Conservation (phyloP, 2,888 invertebrate species). For the Xestoiulus laeticollis region DNA sequence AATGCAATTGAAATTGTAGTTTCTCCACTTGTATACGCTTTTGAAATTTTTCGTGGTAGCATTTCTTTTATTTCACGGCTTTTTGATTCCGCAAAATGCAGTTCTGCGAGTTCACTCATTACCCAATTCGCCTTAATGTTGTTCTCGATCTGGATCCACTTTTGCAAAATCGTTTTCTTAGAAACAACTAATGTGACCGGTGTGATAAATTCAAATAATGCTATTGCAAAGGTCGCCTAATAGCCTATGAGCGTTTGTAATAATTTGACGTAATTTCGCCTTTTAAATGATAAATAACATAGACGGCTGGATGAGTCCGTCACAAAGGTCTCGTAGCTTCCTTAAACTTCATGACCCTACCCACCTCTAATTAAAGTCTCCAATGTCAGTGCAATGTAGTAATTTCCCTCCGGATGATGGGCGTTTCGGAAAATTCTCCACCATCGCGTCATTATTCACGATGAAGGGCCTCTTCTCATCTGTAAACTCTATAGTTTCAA, state of each 20-base stretch:
- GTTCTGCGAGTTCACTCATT: slow-evolving; percentile 47
- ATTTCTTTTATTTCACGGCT: slow-evolving; percentile 46
- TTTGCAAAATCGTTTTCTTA: not conserved
- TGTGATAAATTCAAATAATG: slow-evolving; percentile 3
- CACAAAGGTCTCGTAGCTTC: not conserved
- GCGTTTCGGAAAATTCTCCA: not conserved
- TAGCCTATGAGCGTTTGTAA: not conserved
- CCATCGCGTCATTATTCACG: not conserved
- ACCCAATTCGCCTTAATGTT: slow-evolving; percentile 11
- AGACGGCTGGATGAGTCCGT: not conserved
- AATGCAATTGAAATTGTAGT: not conserved
- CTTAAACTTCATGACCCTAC: not conserved
- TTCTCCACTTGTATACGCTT: not conserved
- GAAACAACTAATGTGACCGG: not conserved
- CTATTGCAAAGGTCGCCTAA: slow-evolving; percentile 12
- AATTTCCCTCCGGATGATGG: not conserved
- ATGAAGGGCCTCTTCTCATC: too few relatives aligned
- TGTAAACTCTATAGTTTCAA: too few relatives aligned
- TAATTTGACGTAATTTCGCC: slow-evolving; percentile 9
- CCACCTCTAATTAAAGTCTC: not conserved
- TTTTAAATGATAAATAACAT: not conserved
- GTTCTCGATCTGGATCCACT: not conserved
- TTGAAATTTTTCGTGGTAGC: slow-evolving; percentile 36
- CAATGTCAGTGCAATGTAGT: not conserved
- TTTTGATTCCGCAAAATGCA: slow-evolving; percentile 42